Conservation (phyloP, 2,113 vertebrate genomes). For the Puntigrus tetrazona region DNA sequence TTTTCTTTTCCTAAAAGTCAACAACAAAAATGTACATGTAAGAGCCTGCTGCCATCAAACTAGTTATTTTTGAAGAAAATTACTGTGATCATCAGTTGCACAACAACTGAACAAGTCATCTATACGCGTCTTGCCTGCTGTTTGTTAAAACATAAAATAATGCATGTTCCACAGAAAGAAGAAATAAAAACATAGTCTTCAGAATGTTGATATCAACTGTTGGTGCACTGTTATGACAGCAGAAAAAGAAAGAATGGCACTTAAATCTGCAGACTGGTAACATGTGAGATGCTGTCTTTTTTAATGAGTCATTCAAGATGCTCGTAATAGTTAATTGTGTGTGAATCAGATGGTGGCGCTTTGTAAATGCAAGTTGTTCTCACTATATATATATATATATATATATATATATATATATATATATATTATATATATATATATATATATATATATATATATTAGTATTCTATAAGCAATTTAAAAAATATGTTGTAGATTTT, state of each 20-base stretch:
- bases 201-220: not conserved
- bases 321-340: not conserved
- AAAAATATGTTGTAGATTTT: no score
- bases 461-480: no score
- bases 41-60: not conserved
- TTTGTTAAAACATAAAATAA: constrained; percentile 24
- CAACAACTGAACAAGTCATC: not conserved
- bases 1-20: not conserved
- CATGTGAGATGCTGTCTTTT: not conserved
- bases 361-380: not conserved
- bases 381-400: no score
- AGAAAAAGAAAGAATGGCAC: constrained; percentile 6
- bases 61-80: constrained; percentile 32
- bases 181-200: not conserved
- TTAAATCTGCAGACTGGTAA: not conserved
- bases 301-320: not conserved
- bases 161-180: not conserved
- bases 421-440: no score
- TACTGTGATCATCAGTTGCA: constrained; percentile 2
- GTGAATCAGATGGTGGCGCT: not conserved
- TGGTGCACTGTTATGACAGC: constrained; percentile 4
- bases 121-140: not conserved
- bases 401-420: no score
- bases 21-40: not conserved
- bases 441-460: no score